Conservation (phyloP, 1,140 invertebrate species). For the Orchestia grillus region DNA sequence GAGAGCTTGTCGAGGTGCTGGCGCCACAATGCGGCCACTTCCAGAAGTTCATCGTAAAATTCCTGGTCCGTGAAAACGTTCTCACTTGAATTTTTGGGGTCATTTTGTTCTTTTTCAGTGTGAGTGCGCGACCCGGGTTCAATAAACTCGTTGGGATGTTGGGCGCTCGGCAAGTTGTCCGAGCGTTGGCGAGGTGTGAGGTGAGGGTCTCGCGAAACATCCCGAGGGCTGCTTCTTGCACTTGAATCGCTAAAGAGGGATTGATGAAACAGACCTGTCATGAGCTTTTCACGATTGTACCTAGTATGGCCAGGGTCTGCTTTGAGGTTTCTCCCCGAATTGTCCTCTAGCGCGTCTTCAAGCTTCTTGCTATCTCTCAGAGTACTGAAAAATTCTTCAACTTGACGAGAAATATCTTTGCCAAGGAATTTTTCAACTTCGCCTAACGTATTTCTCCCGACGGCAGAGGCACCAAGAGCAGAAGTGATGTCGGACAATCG, state of each 20-base stretch:
- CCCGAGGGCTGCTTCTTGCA: not conserved
- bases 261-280: not conserved
- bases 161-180: not conserved
- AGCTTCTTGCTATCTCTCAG: not conserved
- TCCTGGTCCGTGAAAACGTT: not conserved
- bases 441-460: not conserved
- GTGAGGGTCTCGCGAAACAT: not conserved
- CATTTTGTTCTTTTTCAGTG: no score
- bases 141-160: not conserved
- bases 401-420: not conserved
- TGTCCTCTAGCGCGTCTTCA: not conserved
- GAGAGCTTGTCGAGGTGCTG: not conserved
- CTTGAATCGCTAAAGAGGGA: not conserved
- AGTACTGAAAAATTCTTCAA: not conserved
- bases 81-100: not conserved
- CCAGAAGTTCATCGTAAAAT: slow-evolving; percentile 21
- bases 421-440: slow-evolving; percentile 21
- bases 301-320: not conserved
- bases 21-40: slow-evolving; percentile 9
- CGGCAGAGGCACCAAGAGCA: not conserved
- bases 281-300: not conserved
- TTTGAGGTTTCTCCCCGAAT: not conserved
- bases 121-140: not conserved
- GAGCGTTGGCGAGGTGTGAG: not conserved
- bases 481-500: slow-evolving; percentile 15